Evolutionary conservation across 2,888 invertebrate species (phyloP).

Genomic region (Brenthis hecate): DNA sequence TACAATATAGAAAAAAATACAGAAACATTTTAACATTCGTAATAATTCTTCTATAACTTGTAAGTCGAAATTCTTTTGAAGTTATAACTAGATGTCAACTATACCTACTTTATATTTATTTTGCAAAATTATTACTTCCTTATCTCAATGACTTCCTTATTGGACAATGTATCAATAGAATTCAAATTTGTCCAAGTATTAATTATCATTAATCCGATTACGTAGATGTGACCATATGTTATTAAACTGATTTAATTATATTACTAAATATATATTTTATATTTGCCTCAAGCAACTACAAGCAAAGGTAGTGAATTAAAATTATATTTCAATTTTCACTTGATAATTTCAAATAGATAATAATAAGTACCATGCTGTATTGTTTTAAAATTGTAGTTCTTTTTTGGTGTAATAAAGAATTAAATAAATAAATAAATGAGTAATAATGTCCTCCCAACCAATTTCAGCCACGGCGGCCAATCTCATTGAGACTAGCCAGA

Average conservation of each 20-base stretch:
- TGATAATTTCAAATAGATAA: no score
- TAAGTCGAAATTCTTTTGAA: background rate
- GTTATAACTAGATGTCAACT: slow-evolving; percentile 4
- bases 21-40: no score
- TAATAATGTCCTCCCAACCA: no score
- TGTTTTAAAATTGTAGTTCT: no score
- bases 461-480: no score
- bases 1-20: background rate
- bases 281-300: background rate
- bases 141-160: slow-evolving; percentile 21
- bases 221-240: background rate
- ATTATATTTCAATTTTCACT: no score
- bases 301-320: no score
- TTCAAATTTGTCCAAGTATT: slow-evolving; percentile 13
- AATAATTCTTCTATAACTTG: no score
- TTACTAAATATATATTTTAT: background rate
- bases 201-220: slow-evolving; percentile 20
- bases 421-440: no score
- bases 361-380: no score
- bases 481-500: no score
- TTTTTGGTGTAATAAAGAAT: no score
- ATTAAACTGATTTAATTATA: slow-evolving; percentile 10
- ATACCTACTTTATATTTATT: slow-evolving; percentile 4
- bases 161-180: slow-evolving; percentile 19
- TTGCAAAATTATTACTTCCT: slow-evolving; percentile 7